phyloP scores from a whole-genome alignment of 2,888 invertebrate genomes.

The Hirtodrosophila alboralis region DNA sequence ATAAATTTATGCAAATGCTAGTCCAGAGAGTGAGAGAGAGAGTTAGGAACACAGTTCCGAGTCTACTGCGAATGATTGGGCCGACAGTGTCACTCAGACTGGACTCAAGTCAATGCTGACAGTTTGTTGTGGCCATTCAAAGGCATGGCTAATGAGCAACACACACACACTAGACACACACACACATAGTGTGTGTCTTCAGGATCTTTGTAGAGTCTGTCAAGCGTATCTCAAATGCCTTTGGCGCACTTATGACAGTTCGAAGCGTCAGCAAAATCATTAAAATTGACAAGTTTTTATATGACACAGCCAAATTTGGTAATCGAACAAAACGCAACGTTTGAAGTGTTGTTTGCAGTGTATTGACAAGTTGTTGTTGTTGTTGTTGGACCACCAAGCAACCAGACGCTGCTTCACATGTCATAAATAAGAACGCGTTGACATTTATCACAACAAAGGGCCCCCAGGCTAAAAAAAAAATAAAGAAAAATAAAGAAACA shows the following conservation, averaged over 20 bases:
- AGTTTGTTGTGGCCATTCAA: conserved; percentile 55
- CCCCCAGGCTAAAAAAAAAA: conserved; percentile 42
- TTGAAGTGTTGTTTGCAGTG: conserved; percentile 64
- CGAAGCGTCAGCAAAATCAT: conserved; percentile 81
- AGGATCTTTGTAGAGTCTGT: conserved; percentile 41
- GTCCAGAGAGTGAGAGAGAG: no score
- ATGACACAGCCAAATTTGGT: conserved; percentile 76
- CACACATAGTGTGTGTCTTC: conserved; percentile 1
- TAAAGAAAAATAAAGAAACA: conserved; percentile 30
- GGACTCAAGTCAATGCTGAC: conserved; percentile 53
- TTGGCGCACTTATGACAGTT: conserved; percentile 80
- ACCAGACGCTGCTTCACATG: conserved; percentile 76
- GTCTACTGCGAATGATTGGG: conserved; percentile 45
- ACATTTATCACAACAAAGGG: conserved; percentile 84
- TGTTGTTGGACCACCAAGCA: conserved; percentile 71
- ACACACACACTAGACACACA: conserved; percentile 5
- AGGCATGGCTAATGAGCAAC: conserved; percentile 74
- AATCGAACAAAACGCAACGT: conserved; percentile 61
- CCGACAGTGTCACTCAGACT: conserved; percentile 47
- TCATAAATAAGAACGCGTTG: conserved; percentile 84
- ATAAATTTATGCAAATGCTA: conserved; percentile 73
- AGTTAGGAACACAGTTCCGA: no score
- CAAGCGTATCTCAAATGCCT: conserved; percentile 64
- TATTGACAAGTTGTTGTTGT: conserved; percentile 64
- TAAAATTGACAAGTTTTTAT: conserved; percentile 81